Evolutionary conservation across 2,797 vertebrate species (phyloP), one percentile per base, ranked within the genome.

Genomic region (Bradypodion ventrale): DNA sequence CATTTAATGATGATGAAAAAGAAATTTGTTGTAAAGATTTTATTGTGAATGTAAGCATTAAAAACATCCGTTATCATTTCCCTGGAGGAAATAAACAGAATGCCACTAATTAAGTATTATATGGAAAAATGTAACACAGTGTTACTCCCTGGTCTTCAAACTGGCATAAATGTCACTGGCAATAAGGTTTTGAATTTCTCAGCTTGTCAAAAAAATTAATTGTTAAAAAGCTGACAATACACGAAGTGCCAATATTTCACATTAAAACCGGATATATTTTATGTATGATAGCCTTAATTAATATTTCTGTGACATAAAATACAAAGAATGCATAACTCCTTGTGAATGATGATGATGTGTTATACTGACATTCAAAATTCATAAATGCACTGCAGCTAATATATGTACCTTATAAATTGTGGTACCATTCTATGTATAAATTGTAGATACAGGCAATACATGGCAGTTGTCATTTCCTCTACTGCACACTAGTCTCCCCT

Each of bases 11-110:
- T 10, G 72, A 35, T 42, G 84, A 44, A 84, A 1, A 21, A 82
- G 69, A 59, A 0, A 68, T 40, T 0, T 74, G 7, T 74, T 85
- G 78, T 32, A 84, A 1, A 42, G 4, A 87, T 59, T 1, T 83
- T 82, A 73, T 4, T 42, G 21, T 81, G 23, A 15, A 65, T 37
- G 65, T 1, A 21, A 75, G 49, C 59, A 87, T 81, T 89, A 84
- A 90, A 82, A 72, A 12, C 44, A 79, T 63, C 42, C 69, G 1
- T 32, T 49, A 86, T 44, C 21, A 44, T 82, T 87, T 68, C 8
- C 46, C 4, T 7, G 46, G 6, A 52, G 62, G 68, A 88, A 87
- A 84, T 80, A 74, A 69, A 82, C 27, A 88, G 27, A n/a, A 72
- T 0, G 82, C 52, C 25, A 83, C 68, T 83, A 68, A 87, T 42